Percentiles rank a stretch among this genome's conserved stretches.
Conservation (phyloP, 2,113 vertebrate species). For the Piliocolobus tephrosceles region DNA sequence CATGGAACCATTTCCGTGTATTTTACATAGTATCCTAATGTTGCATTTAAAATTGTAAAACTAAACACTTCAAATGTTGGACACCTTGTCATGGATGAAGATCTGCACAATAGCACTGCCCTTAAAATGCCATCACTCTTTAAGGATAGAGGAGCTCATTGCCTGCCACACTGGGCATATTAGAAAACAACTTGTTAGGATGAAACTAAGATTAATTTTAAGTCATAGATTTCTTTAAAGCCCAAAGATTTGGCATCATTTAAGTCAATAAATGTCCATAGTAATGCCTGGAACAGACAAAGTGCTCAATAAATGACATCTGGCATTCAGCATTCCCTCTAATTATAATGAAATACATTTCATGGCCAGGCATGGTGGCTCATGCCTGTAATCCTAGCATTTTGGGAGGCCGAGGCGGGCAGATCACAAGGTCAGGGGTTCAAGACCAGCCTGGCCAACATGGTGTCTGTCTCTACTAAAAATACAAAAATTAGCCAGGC, state of each 20-base stretch:
- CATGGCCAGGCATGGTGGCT: rapidly evolving
- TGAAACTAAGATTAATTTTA: not conserved
- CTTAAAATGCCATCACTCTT: not conserved
- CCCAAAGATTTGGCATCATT: not conserved
- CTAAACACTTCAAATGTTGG: not conserved
- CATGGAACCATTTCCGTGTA: not conserved
- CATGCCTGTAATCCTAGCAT: too few relatives aligned
- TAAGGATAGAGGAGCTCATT: not conserved
- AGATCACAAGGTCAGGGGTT: too few relatives aligned
- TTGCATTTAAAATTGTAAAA: not conserved
- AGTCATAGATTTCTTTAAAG: not conserved
- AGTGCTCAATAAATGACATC: not conserved
- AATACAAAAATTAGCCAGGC: too few relatives aligned
- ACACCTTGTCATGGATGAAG: not conserved
- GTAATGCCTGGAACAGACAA: not conserved
- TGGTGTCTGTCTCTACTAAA: too few relatives aligned
- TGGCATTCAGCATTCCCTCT: not conserved
- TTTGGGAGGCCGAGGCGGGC: too few relatives aligned
- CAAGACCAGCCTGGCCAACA: too few relatives aligned
- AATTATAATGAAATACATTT: not conserved
- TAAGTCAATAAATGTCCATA: not conserved
- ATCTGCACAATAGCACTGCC: not conserved
- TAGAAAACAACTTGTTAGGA: not conserved
- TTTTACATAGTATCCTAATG: not conserved
- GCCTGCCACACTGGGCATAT: not conserved